phyloP scores from a whole-genome alignment of 2,888 invertebrate genomes.

The Axea sp. region DNA sequence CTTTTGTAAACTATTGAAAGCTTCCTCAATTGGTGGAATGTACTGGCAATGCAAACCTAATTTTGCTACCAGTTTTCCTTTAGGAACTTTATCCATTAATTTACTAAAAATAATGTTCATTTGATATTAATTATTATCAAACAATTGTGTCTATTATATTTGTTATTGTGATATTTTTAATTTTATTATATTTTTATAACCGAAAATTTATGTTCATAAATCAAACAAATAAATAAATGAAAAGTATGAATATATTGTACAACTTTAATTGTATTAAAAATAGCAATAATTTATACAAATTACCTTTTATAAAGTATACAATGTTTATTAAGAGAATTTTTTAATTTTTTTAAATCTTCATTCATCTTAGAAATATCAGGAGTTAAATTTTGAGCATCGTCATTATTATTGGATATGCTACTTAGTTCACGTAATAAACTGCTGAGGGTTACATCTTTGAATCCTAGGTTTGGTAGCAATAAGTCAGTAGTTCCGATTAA shows the following conservation, averaged over 20 bases:
- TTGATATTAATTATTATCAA: too few species aligned
- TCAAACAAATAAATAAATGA: too few species aligned
- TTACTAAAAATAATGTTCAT: too few species aligned
- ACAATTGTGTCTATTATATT: too few species aligned
- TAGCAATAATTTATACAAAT: not conserved
- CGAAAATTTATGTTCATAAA: too few species aligned
- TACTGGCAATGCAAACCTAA: slow-evolving; percentile 73
- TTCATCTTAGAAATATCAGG: slow-evolving; percentile 72
- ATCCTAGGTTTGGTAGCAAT: slow-evolving; percentile 70
- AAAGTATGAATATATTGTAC: too few species aligned
- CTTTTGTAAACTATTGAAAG: slow-evolving; percentile 75
- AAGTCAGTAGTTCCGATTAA: slow-evolving; percentile 85
- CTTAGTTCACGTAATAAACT: slow-evolving; percentile 71
- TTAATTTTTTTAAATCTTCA: slow-evolving; percentile 71
- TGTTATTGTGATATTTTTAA: too few species aligned
- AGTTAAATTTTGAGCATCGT: slow-evolving; percentile 74
- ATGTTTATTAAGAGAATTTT: slow-evolving; percentile 71
- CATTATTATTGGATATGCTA: slow-evolving; percentile 62
- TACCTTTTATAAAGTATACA: slow-evolving; percentile 75
- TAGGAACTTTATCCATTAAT: slow-evolving; percentile 72
- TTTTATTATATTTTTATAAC: too few species aligned
- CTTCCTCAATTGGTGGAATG: slow-evolving; percentile 77
- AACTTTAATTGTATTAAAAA: too few species aligned
- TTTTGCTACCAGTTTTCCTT: slow-evolving; percentile 72
- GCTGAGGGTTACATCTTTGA: slow-evolving; percentile 71